These are phyloP conservation scores for Dallia pectoralis DNA, from an alignment of 2,797 vertebrate species.

Conservation along the genomic window DNA sequence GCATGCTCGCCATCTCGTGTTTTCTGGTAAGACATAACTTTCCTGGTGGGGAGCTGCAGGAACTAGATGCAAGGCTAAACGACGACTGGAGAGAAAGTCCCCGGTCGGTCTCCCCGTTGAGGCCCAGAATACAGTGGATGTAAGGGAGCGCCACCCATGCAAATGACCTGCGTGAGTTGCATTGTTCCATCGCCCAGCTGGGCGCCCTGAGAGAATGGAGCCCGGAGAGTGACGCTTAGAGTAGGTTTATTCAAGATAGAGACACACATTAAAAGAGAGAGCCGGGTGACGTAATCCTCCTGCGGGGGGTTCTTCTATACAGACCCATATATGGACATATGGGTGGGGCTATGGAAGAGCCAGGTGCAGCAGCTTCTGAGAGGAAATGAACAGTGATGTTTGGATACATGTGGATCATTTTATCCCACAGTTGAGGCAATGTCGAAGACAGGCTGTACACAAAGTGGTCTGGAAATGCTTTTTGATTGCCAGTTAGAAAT, in stretches of 20 bases:
- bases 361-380: neutral
- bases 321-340: neutral
- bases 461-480: constrained; percentile 8
- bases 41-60: constrained; percentile 6
- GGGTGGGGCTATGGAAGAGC: neutral
- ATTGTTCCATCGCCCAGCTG: constrained; percentile 11
- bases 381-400: neutral
- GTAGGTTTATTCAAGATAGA: constrained; percentile 12
- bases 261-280: constrained; percentile 6
- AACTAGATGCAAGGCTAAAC: neutral
- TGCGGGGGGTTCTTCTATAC: neutral
- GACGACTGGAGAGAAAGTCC: constrained; percentile 2
- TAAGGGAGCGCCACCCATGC: constrained; percentile 2
- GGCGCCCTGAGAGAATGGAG: constrained; percentile 1
- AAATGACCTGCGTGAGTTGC: constrained; percentile 10
- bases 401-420: constrained; percentile 1
- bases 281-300: neutral
- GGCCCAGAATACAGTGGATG: constrained; percentile 9
- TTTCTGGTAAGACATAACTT: constrained; percentile 12
- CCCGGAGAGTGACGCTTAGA: neutral
- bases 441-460: neutral
- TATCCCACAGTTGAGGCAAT: neutral
- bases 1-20: constrained; percentile 1
- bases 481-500: constrained; percentile 19
- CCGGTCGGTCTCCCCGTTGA: neutral